Conservation (phyloP, 2,797 vertebrate species). For the Sarcophilus harrisii region DNA sequence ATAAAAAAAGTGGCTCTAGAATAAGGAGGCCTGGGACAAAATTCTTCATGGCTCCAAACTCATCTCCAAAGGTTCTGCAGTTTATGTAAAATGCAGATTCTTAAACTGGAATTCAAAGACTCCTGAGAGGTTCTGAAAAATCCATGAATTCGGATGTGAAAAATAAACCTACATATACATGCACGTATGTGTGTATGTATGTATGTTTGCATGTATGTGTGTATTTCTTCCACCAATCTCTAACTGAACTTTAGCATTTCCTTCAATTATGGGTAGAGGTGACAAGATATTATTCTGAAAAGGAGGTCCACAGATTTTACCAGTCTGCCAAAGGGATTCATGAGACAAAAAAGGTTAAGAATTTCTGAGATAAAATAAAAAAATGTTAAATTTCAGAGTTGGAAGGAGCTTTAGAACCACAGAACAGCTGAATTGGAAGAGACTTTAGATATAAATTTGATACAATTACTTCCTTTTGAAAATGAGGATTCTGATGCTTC, state of each 20-base stretch:
- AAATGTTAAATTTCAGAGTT: neutral
- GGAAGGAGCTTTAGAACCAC: neutral
- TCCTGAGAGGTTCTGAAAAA: neutral
- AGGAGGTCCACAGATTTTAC: neutral
- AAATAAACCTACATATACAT: neutral
- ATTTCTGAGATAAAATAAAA: neutral
- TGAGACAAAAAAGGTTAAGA: neutral
- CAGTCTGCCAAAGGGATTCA: neutral
- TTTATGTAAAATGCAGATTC: neutral
- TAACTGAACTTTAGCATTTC: neutral
- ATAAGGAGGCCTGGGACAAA: neutral
- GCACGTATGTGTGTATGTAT: neutral
- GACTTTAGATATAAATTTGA: neutral
- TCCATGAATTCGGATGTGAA: neutral
- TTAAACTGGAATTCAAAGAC: neutral
- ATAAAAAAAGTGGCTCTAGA: neutral
- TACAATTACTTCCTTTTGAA: neutral
- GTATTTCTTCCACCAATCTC: neutral
- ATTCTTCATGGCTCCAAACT: neutral
- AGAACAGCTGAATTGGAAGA: neutral
- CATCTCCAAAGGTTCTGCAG: neutral
- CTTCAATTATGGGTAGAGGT: neutral
- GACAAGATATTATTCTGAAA: neutral
- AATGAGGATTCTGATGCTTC: neutral
- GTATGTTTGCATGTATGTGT: neutral